Percentiles rank a stretch among this genome's conserved stretches.
These are phyloP conservation scores for Acrobasis consociella DNA, from an alignment of 2,888 invertebrate species.

Conservation along the genomic window DNA sequence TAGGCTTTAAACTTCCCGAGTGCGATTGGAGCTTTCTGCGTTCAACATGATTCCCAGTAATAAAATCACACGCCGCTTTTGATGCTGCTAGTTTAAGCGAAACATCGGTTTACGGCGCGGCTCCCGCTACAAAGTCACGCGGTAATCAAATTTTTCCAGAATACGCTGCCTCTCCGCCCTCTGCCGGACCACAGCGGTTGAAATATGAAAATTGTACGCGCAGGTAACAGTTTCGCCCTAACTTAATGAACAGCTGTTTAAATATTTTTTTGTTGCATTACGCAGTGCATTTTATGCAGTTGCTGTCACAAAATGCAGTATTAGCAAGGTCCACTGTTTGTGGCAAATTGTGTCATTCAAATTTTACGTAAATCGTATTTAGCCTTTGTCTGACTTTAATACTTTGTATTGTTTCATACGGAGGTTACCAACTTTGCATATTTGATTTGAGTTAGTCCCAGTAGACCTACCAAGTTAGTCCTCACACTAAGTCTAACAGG, in stretches of 20 bases:
- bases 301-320: too few species aligned
- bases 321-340: too few species aligned
- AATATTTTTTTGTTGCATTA: neutral
- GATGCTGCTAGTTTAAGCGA: conserved; percentile 3
- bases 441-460: too few species aligned
- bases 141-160: conserved; percentile 16
- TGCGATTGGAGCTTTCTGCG: neutral
- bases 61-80: conserved; percentile 7
- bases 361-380: too few species aligned
- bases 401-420: too few species aligned
- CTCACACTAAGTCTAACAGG: too few species aligned
- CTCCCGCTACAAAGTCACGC: conserved; percentile 10
- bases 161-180: conserved; percentile 7
- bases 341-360: too few species aligned
- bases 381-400: too few species aligned
- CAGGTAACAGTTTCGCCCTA: conserved; percentile 8
- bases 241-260: neutral
- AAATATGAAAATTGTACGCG: conserved; percentile 16
- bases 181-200: neutral
- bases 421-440: too few species aligned
- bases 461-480: too few species aligned
- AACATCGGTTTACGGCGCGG: conserved; percentile 3
- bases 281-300: too few species aligned
- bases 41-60: conserved; percentile 2
- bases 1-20: neutral